Evolutionary conservation across 2,888 invertebrate species (phyloP).

Genomic region (Phalangium opilio): DNA sequence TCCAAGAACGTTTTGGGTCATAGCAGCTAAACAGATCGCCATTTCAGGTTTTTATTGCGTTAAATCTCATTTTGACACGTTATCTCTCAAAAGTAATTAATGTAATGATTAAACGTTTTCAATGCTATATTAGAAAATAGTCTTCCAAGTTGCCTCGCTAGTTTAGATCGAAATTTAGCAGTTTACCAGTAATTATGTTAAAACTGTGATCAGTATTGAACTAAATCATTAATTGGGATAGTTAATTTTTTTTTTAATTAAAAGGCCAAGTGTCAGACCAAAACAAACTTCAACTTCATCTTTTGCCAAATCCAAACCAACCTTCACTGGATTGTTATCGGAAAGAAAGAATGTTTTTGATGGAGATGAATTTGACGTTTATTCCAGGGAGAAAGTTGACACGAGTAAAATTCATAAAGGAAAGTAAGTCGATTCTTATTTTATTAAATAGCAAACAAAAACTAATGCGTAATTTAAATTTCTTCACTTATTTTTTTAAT

Average conservation of each 20-base stretch:
- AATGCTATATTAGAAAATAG: constrained; percentile 65
- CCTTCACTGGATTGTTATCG: constrained; percentile 7
- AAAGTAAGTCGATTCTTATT: constrained; percentile 37
- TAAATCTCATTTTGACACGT: no score
- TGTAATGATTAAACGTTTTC: constrained; percentile 60
- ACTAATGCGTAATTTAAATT: no score
- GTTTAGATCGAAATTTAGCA: constrained; percentile 24
- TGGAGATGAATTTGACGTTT: constrained; percentile 58
- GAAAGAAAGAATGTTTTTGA: constrained; percentile 52
- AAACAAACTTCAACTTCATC: background rate
- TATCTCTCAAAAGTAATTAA: no score
- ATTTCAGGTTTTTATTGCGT: no score
- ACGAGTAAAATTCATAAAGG: constrained; percentile 35
- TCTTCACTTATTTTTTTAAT: no score
- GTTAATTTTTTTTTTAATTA: background rate
- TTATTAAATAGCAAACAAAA: no score
- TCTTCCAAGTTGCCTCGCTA: constrained; percentile 37
- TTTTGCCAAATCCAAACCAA: background rate
- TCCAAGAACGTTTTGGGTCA: no score
- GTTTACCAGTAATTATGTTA: background rate
- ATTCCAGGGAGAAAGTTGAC: constrained; percentile 45
- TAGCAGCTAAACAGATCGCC: no score
- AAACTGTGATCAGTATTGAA: no score
- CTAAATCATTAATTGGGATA: background rate
- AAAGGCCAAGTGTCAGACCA: background rate